Conservation (phyloP, 2,888 invertebrate species). For the Ectemnius lituratus region DNA sequence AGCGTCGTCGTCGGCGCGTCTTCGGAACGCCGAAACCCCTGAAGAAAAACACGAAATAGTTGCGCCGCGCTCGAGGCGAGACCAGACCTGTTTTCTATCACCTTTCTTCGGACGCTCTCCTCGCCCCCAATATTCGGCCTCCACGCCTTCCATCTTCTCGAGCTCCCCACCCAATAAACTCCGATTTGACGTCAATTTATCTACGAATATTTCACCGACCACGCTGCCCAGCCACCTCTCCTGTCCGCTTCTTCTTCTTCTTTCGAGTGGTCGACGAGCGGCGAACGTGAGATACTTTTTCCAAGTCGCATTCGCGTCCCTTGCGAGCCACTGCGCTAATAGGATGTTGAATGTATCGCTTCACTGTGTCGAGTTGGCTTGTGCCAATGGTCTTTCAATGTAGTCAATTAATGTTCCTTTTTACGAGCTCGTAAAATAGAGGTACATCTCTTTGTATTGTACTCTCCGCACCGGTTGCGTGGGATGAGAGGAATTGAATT, state of each 20-base stretch:
- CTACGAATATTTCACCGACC: conserved; percentile 66
- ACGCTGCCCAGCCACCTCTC: conserved; percentile 29
- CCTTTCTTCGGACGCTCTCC: conserved; percentile 69
- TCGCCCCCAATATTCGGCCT: conserved; percentile 28
- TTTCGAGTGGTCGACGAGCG: conserved; percentile 19
- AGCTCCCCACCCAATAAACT: conserved; percentile 69
- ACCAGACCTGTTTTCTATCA: conserved; percentile 76
- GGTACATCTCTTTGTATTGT: no score
- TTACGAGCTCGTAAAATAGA: no score
- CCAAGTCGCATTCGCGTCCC: no score
- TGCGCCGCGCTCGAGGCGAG: conserved; percentile 73
- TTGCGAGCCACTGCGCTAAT: conserved; percentile 40
- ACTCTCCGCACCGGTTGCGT: no score
- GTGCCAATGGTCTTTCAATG: no score
- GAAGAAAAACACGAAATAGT: conserved; percentile 76
- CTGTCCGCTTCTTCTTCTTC: conserved; percentile 44
- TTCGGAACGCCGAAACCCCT: conserved; percentile 38
- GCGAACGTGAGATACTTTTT: conserved; percentile 27
- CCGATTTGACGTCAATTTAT: conserved; percentile 76
- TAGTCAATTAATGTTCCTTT: no score
- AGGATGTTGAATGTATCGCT: conserved; percentile 23
- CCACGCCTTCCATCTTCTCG: conserved; percentile 14
- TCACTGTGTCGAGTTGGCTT: no score
- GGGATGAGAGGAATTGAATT: no score
- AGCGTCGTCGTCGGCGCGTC: conserved; percentile 63